Evolutionary conservation across 2,888 invertebrate species (phyloP), one percentile per base, ranked within the genome.

Genomic region (Troides helena): DNA sequence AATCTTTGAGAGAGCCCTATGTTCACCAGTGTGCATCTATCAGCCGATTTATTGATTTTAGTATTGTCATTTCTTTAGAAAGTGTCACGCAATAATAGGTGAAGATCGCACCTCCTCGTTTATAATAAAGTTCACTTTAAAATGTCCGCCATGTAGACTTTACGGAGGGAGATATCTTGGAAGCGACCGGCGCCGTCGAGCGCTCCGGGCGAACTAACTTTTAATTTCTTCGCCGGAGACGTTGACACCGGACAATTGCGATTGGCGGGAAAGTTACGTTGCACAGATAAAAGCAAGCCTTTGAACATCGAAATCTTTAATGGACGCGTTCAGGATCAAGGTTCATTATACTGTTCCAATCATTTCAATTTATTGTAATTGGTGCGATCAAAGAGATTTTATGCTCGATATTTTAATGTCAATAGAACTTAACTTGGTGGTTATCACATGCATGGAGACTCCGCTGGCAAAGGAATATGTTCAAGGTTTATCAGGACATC

Each of bases 211-310:
- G 72, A 78, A 85, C 85, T 85, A 90, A 90, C 89, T 90, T 91
- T 90, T 90, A 89, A 90, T 90, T 88, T 86, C 88, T 87, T 88
- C 83, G 81, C 83, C 84, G 80, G 88, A 87, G 87, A 86, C 87
- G 87, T 88, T 89, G 89, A 88, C 85, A 84, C 84, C 83, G 81
- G 81, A 78, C 87, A 82, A 85, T 85, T 84, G 85, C 88, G 86
- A 90, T 90, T 89, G 89, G 90, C 85, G 87, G 85, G 85, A 86
- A 89, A 89, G 87, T 89, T 88, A 86, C 87, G 85, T 86, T 82
- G 84, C 84, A 87, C 82, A 87, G 90, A 89, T 89, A 90, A 87
- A 86, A 79, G 74, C 78, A 85, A 81, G 80, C 78, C 81, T 81
- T 83, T 79, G 83, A 84, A 83, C 78, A 78, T 81, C 76, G 78